Evolutionary conservation across 2,797 vertebrate genomes (phyloP).

Genomic region (Cryptoblepharus egeriae): DNA sequence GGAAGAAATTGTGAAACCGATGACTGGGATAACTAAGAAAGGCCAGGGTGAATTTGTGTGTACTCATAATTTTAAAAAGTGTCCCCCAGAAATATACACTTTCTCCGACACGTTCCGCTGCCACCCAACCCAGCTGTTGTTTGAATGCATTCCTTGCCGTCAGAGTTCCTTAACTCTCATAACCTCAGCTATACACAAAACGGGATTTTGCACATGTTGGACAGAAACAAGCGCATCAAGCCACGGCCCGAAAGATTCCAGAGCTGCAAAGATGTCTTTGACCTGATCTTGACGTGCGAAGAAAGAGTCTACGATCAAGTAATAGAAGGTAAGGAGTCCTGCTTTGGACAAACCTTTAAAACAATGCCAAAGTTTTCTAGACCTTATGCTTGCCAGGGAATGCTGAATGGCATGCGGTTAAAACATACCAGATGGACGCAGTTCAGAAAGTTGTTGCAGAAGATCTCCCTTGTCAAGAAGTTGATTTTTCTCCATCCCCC

Average conservation of each 20-base stretch:
- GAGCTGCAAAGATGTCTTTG: constrained; percentile 95
- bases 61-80: no score
- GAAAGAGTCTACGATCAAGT: constrained; percentile 99
- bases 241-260: constrained; percentile 95
- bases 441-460: no score
- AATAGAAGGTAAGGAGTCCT: constrained; percentile 90
- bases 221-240: constrained; percentile 98
- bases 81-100: no score
- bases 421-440: no score
- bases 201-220: constrained; percentile 98
- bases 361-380: background rate
- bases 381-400: no score
- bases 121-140: background rate
- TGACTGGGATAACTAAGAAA: no score
- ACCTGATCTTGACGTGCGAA: constrained; percentile 97
- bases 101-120: no score
- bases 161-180: constrained; percentile 74
- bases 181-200: constrained; percentile 96
- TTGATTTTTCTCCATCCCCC: background rate
- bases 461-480: no score
- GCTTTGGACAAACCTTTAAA: background rate
- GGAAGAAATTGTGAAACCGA: no score
- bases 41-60: no score
- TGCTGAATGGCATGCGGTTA: no score
- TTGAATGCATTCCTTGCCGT: background rate